phyloP scores from a whole-genome alignment of 2,888 invertebrate genomes.

The Thelaira solivaga region DNA sequence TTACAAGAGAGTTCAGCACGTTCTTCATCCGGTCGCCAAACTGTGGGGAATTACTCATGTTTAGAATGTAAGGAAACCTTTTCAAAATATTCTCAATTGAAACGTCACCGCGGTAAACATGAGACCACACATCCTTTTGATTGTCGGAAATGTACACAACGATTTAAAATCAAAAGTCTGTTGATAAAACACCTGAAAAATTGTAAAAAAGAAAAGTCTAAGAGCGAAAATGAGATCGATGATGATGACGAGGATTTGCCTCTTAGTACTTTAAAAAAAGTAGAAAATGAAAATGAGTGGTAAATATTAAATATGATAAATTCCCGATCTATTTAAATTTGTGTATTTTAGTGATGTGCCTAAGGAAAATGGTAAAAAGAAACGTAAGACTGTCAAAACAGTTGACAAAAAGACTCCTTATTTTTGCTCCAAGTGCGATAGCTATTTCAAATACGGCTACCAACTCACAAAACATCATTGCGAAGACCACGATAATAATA shows the following conservation, averaged over 20 bases:
- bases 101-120: slow-evolving; percentile 38
- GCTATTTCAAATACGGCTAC: slow-evolving; percentile 49
- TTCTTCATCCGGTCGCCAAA: not conserved
- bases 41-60: not conserved
- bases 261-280: slow-evolving; percentile 44
- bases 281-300: slow-evolving; percentile 34
- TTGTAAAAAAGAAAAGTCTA: slow-evolving; percentile 1
- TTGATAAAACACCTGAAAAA: slow-evolving; percentile 30
- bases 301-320: not conserved
- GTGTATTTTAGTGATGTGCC: slow-evolving; percentile 23
- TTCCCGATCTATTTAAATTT: no score
- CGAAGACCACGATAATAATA: not conserved
- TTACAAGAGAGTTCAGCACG: not conserved
- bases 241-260: slow-evolving; percentile 49
- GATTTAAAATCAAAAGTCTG: slow-evolving; percentile 35
- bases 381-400: slow-evolving; percentile 15
- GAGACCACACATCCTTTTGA: slow-evolving; percentile 33
- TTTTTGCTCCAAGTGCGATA: slow-evolving; percentile 37
- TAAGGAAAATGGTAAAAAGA: slow-evolving; percentile 40
- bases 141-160: slow-evolving; percentile 39
- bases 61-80: slow-evolving; percentile 41
- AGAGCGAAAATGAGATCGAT: not conserved
- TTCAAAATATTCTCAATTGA: slow-evolving; percentile 28
- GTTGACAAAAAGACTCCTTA: slow-evolving; percentile 37
- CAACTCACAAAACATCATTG: slow-evolving; percentile 48